A percentile compares a stretch with the other conserved stretches of the same genome.
Evolutionary conservation across 1,140 invertebrate genomes (phyloP).

Genomic region (Drosophila parabipectinata): DNA sequence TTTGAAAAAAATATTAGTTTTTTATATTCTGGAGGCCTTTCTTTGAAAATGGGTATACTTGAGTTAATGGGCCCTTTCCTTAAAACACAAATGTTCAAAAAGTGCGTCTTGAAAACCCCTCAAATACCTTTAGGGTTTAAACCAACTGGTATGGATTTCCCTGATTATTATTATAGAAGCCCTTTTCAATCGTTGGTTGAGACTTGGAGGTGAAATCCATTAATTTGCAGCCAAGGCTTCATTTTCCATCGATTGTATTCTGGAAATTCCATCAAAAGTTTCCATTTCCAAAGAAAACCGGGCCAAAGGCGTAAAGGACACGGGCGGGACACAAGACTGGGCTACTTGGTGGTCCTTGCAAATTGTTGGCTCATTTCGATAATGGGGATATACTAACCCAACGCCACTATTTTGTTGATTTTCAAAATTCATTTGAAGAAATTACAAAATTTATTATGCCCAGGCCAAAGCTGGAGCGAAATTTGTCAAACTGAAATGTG

Average conservation of each 20-base stretch:
- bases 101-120: too few relatives aligned
- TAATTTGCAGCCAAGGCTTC: slow-evolving; percentile 14
- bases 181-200: too few relatives aligned
- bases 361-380: slow-evolving; percentile 53
- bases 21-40: too few relatives aligned
- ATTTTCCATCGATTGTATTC: slow-evolving; percentile 31
- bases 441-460: slow-evolving; percentile 77
- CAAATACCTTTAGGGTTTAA: too few relatives aligned
- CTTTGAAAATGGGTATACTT: too few relatives aligned
- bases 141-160: too few relatives aligned
- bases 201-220: background rate
- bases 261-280: slow-evolving; percentile 19
- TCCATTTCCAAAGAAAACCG: slow-evolving; percentile 38
- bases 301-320: background rate
- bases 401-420: slow-evolving; percentile 48
- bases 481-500: slow-evolving; percentile 64
- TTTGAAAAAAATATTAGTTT: too few relatives aligned
- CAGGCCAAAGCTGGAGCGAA: slow-evolving; percentile 56
- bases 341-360: background rate
- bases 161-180: too few relatives aligned
- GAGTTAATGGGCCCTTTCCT: too few relatives aligned
- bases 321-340: background rate
- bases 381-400: slow-evolving; percentile 20
- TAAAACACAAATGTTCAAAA: too few relatives aligned
- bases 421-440: slow-evolving; percentile 77